phyloP scores from a whole-genome alignment of 2,888 invertebrate genomes.

The Girardia tigrina region DNA sequence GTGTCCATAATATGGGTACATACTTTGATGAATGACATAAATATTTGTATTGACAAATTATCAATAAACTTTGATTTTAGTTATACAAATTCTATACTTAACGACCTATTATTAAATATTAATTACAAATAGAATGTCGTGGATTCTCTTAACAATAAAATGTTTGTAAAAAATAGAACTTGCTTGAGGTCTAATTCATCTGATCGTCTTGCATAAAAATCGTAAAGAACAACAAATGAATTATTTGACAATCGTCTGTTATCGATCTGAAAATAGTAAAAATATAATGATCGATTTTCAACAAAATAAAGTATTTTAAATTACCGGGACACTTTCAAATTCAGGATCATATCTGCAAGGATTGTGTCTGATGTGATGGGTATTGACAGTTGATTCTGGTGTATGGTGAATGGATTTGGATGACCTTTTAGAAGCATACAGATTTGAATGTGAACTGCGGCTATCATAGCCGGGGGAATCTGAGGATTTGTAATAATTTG shows the following conservation, averaged over 20 bases:
- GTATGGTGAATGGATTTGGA: not conserved
- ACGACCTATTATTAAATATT: too few relatives aligned
- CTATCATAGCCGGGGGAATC: constrained; percentile 2
- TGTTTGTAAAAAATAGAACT: too few relatives aligned
- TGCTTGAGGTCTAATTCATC: constrained; percentile 80
- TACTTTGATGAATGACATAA: too few relatives aligned
- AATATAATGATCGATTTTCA: not conserved
- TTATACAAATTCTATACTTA: too few relatives aligned
- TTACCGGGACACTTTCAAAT: not conserved
- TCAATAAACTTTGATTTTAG: too few relatives aligned
- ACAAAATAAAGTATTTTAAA: not conserved
- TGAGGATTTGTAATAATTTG: constrained; percentile 17
- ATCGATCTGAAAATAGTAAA: not conserved
- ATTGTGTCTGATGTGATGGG: constrained; percentile 1
- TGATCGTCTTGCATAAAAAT: constrained; percentile 79
- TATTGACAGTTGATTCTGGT: not conserved
- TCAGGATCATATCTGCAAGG: constrained; percentile 5
- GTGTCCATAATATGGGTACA: too few relatives aligned
- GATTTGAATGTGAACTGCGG: constrained; percentile 8
- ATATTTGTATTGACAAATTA: too few relatives aligned
- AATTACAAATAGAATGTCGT: too few relatives aligned
- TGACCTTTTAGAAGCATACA: not conserved
- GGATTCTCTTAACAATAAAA: too few relatives aligned
- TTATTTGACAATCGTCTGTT: constrained; percentile 67
- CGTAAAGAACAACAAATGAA: constrained; percentile 79